Evolutionary conservation across 1,140 invertebrate genomes (phyloP).

Genomic region (Habropoda laboriosa): DNA sequence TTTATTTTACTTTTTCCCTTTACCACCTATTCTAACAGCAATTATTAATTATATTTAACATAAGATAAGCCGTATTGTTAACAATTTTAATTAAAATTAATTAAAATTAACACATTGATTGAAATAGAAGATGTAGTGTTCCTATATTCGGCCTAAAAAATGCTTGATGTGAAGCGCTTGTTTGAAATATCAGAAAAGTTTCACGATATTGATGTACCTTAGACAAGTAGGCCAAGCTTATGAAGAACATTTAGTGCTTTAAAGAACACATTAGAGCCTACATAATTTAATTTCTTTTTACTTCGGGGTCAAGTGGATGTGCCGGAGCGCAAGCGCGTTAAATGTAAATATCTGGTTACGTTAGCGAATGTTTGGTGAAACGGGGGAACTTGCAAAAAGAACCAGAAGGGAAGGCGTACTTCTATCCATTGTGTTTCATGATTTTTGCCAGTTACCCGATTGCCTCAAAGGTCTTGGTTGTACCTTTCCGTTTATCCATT

Average conservation of each 20-base stretch:
- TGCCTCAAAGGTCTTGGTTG: slow-evolving; percentile 74
- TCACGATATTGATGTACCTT: background rate
- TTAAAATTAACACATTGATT: background rate
- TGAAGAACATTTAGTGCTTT: slow-evolving; percentile 1
- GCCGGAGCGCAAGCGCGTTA: slow-evolving; percentile 65
- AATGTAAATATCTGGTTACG: slow-evolving; percentile 54
- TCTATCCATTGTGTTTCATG: slow-evolving; percentile 65
- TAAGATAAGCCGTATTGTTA: background rate
- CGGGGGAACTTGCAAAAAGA: slow-evolving; percentile 43
- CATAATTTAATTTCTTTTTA: slow-evolving; percentile 72
- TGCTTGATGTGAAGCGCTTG: background rate
- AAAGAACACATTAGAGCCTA: slow-evolving; percentile 59
- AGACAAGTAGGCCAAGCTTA: background rate
- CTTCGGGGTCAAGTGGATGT: slow-evolving; percentile 69
- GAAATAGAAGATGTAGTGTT: background rate
- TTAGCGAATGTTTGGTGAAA: slow-evolving; percentile 20
- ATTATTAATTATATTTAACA: background rate
- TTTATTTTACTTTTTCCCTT: too few relatives aligned
- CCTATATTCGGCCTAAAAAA: background rate
- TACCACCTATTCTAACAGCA: background rate
- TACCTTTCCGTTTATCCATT: slow-evolving; percentile 75
- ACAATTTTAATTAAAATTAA: background rate
- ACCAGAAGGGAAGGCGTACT: slow-evolving; percentile 54
- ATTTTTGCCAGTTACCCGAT: slow-evolving; percentile 74
- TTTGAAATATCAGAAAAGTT: background rate